Conservation (phyloP, 2,113 vertebrate genomes). For the Ailurus styani region DNA sequence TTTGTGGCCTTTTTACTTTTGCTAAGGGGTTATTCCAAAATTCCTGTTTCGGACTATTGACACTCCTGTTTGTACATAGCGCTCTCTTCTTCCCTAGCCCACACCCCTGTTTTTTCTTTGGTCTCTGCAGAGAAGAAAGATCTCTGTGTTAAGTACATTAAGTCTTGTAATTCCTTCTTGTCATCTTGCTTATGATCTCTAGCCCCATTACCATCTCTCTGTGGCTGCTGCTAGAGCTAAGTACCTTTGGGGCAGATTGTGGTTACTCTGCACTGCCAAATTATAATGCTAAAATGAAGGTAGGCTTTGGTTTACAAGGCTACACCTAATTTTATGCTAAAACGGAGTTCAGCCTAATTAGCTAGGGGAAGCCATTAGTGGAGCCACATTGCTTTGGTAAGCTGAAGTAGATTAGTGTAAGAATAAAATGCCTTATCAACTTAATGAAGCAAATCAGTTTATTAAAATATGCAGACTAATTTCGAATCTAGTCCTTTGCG, state of each 20-base stretch:
- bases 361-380: background rate
- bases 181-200: background rate
- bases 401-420: constrained; percentile 18
- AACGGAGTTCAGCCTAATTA: background rate
- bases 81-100: background rate
- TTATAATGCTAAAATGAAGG: constrained; percentile 18
- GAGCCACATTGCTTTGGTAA: background rate
- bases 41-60: background rate
- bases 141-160: background rate
- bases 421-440: background rate
- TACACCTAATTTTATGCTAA: background rate
- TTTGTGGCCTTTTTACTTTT: constrained; percentile 32
- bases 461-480: background rate
- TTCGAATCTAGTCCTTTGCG: constrained; percentile 17
- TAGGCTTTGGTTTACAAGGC: constrained; percentile 22
- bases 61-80: background rate
- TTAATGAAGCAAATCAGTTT: background rate
- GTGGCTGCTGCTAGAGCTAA: constrained; percentile 15
- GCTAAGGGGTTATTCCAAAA: background rate
- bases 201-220: background rate
- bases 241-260: background rate
- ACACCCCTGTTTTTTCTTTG: background rate
- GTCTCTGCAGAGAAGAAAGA: background rate
- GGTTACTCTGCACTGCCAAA: background rate
- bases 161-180: constrained; percentile 14